Evolutionary conservation across 35 echinoderm and acorn worm species (phyloP).

Genomic region (Eucidaris tribuloides): DNA sequence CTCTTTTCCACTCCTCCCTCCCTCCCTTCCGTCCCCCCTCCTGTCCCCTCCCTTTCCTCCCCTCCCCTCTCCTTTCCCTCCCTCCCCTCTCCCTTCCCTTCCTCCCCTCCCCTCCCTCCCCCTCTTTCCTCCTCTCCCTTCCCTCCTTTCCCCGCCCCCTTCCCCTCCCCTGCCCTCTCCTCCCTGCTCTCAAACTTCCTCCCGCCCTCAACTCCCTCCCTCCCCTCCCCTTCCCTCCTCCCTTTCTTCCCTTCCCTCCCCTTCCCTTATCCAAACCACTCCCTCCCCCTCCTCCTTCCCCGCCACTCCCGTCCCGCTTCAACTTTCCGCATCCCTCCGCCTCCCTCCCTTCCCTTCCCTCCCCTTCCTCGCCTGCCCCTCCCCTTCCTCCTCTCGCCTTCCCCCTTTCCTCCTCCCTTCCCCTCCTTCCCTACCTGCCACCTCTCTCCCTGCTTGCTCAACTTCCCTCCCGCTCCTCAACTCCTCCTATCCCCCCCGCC

Average conservation of each 20-base stretch:
- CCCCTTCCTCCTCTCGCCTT: neutral
- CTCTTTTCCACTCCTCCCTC: neutral
- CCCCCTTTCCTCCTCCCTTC: neutral
- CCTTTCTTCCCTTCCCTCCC: neutral
- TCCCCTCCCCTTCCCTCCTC: neutral
- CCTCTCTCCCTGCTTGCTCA: no score
- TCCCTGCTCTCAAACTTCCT: neutral
- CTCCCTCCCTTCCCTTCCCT: neutral
- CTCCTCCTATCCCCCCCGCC: slow-evolving; percentile 18
- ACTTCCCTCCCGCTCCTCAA: neutral
- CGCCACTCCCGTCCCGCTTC: neutral
- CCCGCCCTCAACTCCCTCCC: neutral
- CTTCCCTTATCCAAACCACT: neutral
- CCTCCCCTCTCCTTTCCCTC: neutral
- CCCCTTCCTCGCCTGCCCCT: neutral
- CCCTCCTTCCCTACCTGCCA: neutral
- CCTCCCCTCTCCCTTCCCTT: neutral
- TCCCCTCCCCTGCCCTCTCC: neutral
- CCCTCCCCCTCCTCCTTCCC: neutral
- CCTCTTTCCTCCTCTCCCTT: neutral
- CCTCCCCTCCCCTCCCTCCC: neutral
- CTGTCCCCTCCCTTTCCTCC: neutral
- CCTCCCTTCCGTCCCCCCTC: neutral
- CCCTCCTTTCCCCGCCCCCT: neutral
- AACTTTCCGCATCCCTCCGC: neutral